These are phyloP conservation scores for Sus scrofa DNA, from an alignment of 2,113 vertebrate genomes.

Conservation along the genomic window DNA sequence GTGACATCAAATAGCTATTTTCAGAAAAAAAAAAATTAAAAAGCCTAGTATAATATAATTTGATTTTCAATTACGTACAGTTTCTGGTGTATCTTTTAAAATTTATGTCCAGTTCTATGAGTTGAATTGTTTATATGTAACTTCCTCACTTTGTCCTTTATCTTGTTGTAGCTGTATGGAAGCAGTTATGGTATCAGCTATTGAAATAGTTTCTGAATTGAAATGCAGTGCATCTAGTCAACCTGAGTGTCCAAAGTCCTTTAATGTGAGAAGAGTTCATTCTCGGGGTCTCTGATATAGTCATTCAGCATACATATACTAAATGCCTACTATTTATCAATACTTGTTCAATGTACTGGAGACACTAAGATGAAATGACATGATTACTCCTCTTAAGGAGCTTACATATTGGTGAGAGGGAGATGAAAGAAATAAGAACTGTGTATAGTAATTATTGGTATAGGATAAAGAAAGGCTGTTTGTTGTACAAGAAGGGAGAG, in stretches of 20 bases:
- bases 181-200: not conserved
- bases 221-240: not conserved
- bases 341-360: not conserved
- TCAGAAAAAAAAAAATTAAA: not conserved
- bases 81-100: not conserved
- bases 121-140: not conserved
- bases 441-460: not conserved
- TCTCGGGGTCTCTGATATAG: not conserved
- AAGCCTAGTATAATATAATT: not conserved
- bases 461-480: not conserved
- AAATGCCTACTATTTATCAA: not conserved
- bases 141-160: conserved; percentile 40
- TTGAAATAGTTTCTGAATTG: conserved; percentile 25
- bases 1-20: not conserved
- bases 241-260: not conserved
- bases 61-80: conserved; percentile 21
- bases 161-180: not conserved
- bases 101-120: not conserved
- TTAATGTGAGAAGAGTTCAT: conserved; percentile 11
- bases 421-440: not conserved
- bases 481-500: not conserved
- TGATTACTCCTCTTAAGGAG: not conserved
- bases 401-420: not conserved
- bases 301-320: not conserved
- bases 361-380: not conserved